Evolutionary conservation across 2,888 invertebrate species (phyloP).

Genomic region (Mythimna loreyi): DNA sequence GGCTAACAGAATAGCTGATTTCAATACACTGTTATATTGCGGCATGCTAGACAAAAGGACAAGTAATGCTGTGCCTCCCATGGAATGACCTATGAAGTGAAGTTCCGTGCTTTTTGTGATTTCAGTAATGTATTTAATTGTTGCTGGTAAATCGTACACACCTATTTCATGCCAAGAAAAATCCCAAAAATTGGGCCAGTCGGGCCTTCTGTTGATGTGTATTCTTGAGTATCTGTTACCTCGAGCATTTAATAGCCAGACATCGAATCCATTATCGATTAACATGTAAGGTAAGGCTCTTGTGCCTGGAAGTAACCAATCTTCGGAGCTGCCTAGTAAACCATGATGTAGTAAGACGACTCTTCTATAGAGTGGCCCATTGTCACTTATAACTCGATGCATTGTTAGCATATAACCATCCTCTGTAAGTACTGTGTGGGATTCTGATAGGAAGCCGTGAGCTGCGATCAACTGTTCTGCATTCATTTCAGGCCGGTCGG

Average conservation of each 20-base stretch:
- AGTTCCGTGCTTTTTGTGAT: conserved; percentile 62
- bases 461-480: conserved; percentile 44
- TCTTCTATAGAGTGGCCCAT: conserved; percentile 28
- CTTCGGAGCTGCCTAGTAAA: conserved; percentile 73
- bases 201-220: conserved; percentile 54
- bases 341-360: conserved; percentile 74
- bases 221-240: conserved; percentile 75
- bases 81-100: conserved; percentile 74
- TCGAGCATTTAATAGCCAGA: conserved; percentile 89
- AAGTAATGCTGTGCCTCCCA: conserved; percentile 75
- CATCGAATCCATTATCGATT: conserved; percentile 88
- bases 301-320: conserved; percentile 74
- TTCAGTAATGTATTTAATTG: conserved; percentile 70
- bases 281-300: conserved; percentile 77
- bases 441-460: conserved; percentile 68
- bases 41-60: conserved; percentile 70
- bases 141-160: conserved; percentile 71
- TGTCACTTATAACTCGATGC: conserved; percentile 65
- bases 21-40: conserved; percentile 69
- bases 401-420: conserved; percentile 74
- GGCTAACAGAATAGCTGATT: conserved; percentile 70
- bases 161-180: conserved; percentile 81
- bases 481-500: conserved; percentile 8
- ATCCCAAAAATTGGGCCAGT: conserved; percentile 71
- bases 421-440: conserved; percentile 68